Percentiles rank a stretch among this genome's conserved stretches.
phyloP scores from a whole-genome alignment of 2,113 vertebrate species.

The Tragelaphus scriptus region DNA sequence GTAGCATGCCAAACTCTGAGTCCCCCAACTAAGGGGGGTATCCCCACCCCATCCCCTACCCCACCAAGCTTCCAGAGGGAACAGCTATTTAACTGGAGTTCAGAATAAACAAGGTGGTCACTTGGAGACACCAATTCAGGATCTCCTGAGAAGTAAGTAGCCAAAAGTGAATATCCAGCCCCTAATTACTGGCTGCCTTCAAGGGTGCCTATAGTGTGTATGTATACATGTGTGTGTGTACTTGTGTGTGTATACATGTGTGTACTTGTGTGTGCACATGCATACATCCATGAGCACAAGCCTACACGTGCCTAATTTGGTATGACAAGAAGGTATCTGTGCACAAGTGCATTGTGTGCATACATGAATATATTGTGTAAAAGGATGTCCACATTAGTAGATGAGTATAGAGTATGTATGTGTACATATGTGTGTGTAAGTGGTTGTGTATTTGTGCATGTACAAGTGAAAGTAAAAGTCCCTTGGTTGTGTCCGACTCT shows the following conservation, averaged over 20 bases:
- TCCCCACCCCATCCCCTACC: background rate
- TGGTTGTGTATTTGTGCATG: background rate
- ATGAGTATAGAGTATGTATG: background rate
- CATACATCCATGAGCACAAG: background rate
- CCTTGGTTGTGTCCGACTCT: fast-evolving
- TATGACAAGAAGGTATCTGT: background rate
- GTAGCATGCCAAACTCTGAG: background rate
- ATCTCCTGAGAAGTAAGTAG: background rate
- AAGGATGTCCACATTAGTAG: background rate
- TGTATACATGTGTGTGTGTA: background rate
- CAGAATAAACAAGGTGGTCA: background rate
- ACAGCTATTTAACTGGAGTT: background rate
- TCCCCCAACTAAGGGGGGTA: background rate
- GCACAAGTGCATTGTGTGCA: too few species aligned
- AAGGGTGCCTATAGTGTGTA: background rate
- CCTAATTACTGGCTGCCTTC: background rate
- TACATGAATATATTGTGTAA: background rate
- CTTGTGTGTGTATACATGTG: fast-evolving
- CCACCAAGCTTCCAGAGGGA: background rate
- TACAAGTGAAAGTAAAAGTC: background rate
- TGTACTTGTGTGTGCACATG: background rate
- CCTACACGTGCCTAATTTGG: too few species aligned
- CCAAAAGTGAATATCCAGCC: background rate
- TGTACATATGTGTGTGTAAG: background rate
- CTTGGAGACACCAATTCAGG: background rate